These are phyloP conservation scores for Ruditapes philippinarum DNA, from an alignment of 1,140 invertebrate genomes.

Conservation along the genomic window DNA sequence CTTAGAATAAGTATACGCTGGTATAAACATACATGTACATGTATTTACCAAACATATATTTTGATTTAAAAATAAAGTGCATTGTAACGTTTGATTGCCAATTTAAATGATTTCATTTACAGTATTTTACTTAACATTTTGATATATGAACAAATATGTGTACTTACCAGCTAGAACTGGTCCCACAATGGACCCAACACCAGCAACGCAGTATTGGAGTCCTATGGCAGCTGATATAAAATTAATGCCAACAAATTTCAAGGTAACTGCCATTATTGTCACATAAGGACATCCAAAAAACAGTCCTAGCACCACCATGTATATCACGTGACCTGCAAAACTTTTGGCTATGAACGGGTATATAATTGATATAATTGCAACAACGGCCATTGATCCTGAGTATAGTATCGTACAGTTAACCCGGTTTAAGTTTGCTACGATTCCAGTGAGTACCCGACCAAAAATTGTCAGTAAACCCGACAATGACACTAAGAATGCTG, in stretches of 20 bases:
- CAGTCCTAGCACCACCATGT: neutral
- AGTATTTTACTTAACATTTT: neutral
- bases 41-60: no score
- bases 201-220: neutral
- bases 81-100: no score
- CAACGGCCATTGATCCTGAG: slow-evolving; percentile 7
- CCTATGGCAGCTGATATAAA: slow-evolving; percentile 33
- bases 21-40: no score
- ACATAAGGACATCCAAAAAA: slow-evolving; percentile 34
- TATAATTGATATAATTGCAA: neutral
- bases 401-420: slow-evolving; percentile 20
- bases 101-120: no score
- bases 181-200: slow-evolving; percentile 49
- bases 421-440: neutral
- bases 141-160: neutral
- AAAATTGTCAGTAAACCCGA: slow-evolving; percentile 8
- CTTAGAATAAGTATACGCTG: no score
- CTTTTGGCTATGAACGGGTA: slow-evolving; percentile 18
- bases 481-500: slow-evolving; percentile 40
- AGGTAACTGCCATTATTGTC: neutral
- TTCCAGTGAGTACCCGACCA: slow-evolving; percentile 29
- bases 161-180: slow-evolving; percentile 55
- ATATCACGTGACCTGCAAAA: slow-evolving; percentile 40
- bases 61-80: no score
- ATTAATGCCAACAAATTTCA: slow-evolving; percentile 42